Evolutionary conservation across 2,113 vertebrate genomes (phyloP).

Genomic region (Pygoscelis adeliae): DNA sequence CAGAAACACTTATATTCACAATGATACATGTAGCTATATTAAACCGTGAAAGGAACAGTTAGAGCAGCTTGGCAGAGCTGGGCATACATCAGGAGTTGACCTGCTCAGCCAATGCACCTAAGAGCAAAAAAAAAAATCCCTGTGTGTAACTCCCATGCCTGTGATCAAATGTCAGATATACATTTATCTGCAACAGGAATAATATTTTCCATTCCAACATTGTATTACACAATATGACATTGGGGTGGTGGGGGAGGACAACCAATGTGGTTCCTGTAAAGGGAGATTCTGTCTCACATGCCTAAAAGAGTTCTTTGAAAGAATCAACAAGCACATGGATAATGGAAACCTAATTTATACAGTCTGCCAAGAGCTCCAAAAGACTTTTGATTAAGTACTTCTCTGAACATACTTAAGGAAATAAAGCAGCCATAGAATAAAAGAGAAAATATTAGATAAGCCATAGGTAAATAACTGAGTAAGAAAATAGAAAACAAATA

Average conservation of each 20-base stretch:
- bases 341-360: background rate
- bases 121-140: background rate
- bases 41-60: background rate
- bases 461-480: background rate
- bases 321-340: background rate
- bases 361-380: background rate
- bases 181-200: background rate
- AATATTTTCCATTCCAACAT: background rate
- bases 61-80: background rate
- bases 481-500: background rate
- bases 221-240: background rate
- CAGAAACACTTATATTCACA: background rate
- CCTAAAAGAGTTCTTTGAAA: background rate
- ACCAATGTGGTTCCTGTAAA: background rate
- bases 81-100: background rate
- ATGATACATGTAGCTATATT: background rate
- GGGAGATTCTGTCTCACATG: background rate
- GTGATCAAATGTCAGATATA: background rate
- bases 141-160: background rate
- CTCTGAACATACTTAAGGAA: background rate
- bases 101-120: background rate
- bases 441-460: background rate
- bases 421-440: background rate
- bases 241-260: fast-evolving
- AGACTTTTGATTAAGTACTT: background rate